Base-by-base conservation (phyloP, 1,140 invertebrate genomes). In the Conus ventricosus region DNA sequence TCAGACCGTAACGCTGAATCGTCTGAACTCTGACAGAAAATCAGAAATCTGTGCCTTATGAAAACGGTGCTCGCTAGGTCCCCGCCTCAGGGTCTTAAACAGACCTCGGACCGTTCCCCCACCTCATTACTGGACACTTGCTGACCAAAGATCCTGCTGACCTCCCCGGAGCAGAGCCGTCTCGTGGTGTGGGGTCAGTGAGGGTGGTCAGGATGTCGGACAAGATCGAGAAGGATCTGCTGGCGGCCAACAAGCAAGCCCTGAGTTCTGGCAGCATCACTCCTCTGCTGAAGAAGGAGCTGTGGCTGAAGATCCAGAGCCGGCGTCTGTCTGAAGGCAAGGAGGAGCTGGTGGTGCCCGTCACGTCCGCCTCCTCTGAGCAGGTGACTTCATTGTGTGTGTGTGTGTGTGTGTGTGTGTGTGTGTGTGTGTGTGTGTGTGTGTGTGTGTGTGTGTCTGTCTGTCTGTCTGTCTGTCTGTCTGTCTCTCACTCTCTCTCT, bases 271-370 rank as follows among this genome's bases (percentile, higher is more conserved):
- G 97, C 95, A 98, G 97, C 80, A 97, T 97, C 94, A 98, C 97
- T 91, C 97, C 98, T 94, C 96, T 98, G 88, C 98, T 99, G 95
- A 98, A 98, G 96, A 98, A 97, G 95, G 96, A 97, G 96, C 96
- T 99, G 92, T 98, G 98, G 95, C 95, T 98, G 90, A 97, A 97
- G 89, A 97, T 99, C 91, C 97, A 98, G 95, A 97, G 97, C 87
- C 98, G 98, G 94, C 96, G 98, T 90, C 97, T 95, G 84, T 93
- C 92, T 6, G 92, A 93, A 53, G 95, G 95, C 27, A 92, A 94
- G 89, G 93, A 93, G 17, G 91, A 93, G 53, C 89, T 94, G 39
- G 91, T 92, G 13, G 85, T 92, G 78, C 90, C 92, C 27, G 3
- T 80, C n/a, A 39, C 78, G 17, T 23, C 80, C 11, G 51, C 81